Base-by-base conservation (phyloP, 2,888 invertebrate species). In the Cheilosia variabilis region DNA sequence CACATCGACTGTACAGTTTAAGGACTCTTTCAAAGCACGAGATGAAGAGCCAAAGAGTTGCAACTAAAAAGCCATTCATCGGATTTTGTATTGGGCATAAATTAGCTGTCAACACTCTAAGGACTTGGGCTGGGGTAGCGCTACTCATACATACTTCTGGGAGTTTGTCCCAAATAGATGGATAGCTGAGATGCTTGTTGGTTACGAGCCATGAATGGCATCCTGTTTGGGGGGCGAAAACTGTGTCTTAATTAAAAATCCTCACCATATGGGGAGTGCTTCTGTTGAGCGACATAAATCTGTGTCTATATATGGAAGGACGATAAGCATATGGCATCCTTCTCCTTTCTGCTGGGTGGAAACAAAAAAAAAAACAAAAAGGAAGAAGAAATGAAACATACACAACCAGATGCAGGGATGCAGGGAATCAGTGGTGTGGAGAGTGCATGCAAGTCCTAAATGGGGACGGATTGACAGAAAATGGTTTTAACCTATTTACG, bases 401-500 rank as follows among this genome's bases (percentile, higher is more conserved):
- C 19, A 31, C 31, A 58, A 0, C 50, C 3, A 22, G 19, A 58
- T 9, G 31, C 10, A 57, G 17, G 43, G 10, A 47, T 24, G 9
- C 10, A 41, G 10, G 37, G 55, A 69, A 37, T 53, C 43, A 52
- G 62, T 80, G 80, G 76, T 66, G 80, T 76, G 76, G 62, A 76
- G 77, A 81, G 69, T 86, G 66, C 57, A 77, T 86, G 76, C 47
- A 68, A 57, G 63, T 72, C 27, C 75, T 76, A 76, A 37, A 80
- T 76, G 80, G 71, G 72, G 57, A 31, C 72, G 72, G 66, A 86
- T 86, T 80, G 86, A 86, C 86, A 81, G 86, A 80, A 86, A 86
- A 86, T 86, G 81, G 76, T 86, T 86, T 86, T 86, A 86, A 86
- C 86, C 86, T 66, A 86, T 81, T 86, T 86, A 86, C 76, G 76